Base-by-base conservation (phyloP, 2,113 vertebrate genomes). In the Plotosus lineatus region DNA sequence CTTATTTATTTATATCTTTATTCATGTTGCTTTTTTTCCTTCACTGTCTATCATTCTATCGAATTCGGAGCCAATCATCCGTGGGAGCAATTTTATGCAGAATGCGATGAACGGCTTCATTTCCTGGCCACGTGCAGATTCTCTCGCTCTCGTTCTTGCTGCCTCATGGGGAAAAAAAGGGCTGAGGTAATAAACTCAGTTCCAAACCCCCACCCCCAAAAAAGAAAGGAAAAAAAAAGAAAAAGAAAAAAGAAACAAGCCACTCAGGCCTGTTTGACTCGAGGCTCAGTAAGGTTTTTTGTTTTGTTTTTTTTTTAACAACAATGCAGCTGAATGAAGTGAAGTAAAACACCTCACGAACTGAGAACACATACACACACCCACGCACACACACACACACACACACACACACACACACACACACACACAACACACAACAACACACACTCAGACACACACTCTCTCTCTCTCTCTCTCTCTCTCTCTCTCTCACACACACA, bases 61-160 rank as follows among this genome's bases (percentile, higher is more conserved):
- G 86, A 89, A 83, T 85, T 77, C 80, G 81, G 83, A 86, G 85
- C 85, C 85, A 89, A 90, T 91, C 90, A 90, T 83, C 40, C 61
- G 46, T 46, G 12, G 81, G 84, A 82, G 87, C 84, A 89, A 89
- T 90, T 87, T 89, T 83, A 91, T 89, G 89, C 89, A 91, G 87
- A 91, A 89, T 88, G 88, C 83, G 87, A 75, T 88, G 89, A 90
- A 90, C 81, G 85, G 88, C 90, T 91, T 91, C 87, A 91, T 92
- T 92, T 91, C 89, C 88, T 88, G 85, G 86, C 85, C 89, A 85
- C 87, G 86, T 83, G 89, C 86, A 84, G 86, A 86, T 83, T 91
- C 81, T 89, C 82, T 87, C 89, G n/a, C n/a, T 42, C 26, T 15
- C 44, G 71, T 17, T 44, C 33, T 19, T 40, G 28, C 87, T 85